A percentile compares a stretch with the other conserved stretches of the same genome.
phyloP scores from a whole-genome alignment of 2,113 vertebrate genomes.

The Emberiza fucata region DNA sequence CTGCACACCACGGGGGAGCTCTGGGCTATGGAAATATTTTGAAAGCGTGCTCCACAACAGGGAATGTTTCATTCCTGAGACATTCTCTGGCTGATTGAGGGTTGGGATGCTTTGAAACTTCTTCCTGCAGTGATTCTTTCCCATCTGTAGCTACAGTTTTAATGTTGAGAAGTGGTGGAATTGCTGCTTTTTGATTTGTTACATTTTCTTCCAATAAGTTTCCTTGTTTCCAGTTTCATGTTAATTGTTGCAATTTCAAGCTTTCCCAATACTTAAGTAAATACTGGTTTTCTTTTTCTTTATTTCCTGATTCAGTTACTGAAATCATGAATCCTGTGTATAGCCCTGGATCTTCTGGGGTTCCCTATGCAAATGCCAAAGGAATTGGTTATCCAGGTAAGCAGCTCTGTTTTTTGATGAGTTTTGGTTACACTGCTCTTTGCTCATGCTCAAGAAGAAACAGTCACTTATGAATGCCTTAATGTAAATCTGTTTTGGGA shows the following conservation, averaged over 20 bases:
- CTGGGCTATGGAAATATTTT: not conserved
- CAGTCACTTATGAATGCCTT: not conserved
- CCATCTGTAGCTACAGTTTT: not conserved
- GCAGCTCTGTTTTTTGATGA: not conserved
- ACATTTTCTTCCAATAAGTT: not conserved
- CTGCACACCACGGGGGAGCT: rapidly evolving
- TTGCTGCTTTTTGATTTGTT: not conserved
- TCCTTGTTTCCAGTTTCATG: not conserved
- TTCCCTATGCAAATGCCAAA: constrained; percentile 95
- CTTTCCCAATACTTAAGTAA: not conserved
- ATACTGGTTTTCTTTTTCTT: not conserved
- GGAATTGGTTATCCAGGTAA: constrained; percentile 96
- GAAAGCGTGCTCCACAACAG: rapidly evolving
- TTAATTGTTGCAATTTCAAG: not conserved
- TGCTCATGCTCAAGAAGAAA: not conserved
- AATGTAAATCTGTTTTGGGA: not conserved
- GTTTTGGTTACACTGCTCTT: not conserved
- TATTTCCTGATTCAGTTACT: constrained; percentile 26
- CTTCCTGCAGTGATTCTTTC: not conserved
- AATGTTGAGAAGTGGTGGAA: not conserved
- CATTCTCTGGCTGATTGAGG: not conserved
- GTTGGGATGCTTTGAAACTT: not conserved
- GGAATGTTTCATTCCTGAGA: not conserved
- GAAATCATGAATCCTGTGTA: constrained; percentile 97
- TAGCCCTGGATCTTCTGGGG: constrained; percentile 94